Evolutionary conservation across 2,888 invertebrate species (phyloP), one percentile per base, ranked within the genome.

Genomic region (Dryadula phaetusa): DNA sequence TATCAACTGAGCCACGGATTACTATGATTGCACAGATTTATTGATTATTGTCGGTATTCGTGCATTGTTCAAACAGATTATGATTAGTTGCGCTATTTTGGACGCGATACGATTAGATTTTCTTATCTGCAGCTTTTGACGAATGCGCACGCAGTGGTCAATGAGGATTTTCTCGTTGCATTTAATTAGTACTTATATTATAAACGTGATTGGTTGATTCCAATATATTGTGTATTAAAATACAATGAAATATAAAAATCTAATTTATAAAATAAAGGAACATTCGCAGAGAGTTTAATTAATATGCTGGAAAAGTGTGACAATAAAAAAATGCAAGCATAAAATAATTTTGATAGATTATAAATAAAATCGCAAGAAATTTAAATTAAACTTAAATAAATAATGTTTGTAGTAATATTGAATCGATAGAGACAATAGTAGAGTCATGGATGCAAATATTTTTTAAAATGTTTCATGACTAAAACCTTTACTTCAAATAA

Each of bases 21-120:
- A 87, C 76, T 74, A 73, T 73, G 83, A 85, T 83, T 81, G 79
- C 75, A 74, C 83, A 87, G 90, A 90, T 91, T 91, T 85, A 88
- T 87, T 87, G 80, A 74, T 64, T 76, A 75, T 69, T 76, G 85
- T 80, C 87, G 86, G 86, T 72, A 74, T 84, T 80, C 85, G 87
- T 79, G 75, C 80, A 82, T 83, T 81, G 81, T 80, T 72, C 67
- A 72, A 72, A 74, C 71, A 76, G 77, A 77, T 77, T 69, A 72
- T 70, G 75, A 76, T 77, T 72, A 72, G 61, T 64, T 69, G 42
- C 46, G 67, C 53, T 70, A 66, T 74, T 77, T 70, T 68, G 58
- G 56, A 64, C 62, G 44, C 47, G 65, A 62, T 61, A 42, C 63
- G 72, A 73, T 72, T 67, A 72, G 70, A 69, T 73, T 68, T 64